A percentile compares a stretch with the other conserved stretches of the same genome.
phyloP scores from a whole-genome alignment of 2,113 vertebrate species.

The Ivindomyrus marchei region DNA sequence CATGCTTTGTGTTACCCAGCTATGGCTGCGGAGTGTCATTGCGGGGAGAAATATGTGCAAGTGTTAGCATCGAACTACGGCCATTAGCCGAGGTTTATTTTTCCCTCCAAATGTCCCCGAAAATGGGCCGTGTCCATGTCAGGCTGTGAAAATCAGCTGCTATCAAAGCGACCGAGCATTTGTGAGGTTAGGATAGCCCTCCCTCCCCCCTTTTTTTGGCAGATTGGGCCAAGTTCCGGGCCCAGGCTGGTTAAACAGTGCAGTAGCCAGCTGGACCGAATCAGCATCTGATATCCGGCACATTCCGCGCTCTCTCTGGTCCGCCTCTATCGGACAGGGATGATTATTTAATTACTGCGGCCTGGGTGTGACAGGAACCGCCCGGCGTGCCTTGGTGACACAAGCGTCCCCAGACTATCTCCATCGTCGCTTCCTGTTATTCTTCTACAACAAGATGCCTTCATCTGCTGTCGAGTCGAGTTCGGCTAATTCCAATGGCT shows the following conservation, averaged over 20 bases:
- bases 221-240: background rate
- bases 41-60: background rate
- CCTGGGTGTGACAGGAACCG: conserved; percentile 26
- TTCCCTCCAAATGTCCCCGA: background rate
- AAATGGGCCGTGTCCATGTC: background rate
- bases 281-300: conserved; percentile 2
- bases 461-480: background rate
- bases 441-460: background rate
- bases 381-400: background rate
- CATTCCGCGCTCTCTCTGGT: background rate
- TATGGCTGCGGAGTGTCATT: background rate
- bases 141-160: conserved; percentile 7
- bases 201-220: background rate
- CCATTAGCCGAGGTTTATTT: background rate
- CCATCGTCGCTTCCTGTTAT: conserved; percentile 14
- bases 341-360: conserved; percentile 35
- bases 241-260: background rate
- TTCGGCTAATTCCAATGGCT: background rate
- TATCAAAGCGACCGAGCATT: background rate
- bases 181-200: background rate
- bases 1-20: background rate
- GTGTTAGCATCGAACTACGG: background rate
- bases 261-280: background rate
- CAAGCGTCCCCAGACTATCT: conserved; percentile 13
- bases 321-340: conserved; percentile 27